Evolutionary conservation across 2,797 vertebrate species (phyloP).

Genomic region (Semotilus atromaculatus): DNA sequence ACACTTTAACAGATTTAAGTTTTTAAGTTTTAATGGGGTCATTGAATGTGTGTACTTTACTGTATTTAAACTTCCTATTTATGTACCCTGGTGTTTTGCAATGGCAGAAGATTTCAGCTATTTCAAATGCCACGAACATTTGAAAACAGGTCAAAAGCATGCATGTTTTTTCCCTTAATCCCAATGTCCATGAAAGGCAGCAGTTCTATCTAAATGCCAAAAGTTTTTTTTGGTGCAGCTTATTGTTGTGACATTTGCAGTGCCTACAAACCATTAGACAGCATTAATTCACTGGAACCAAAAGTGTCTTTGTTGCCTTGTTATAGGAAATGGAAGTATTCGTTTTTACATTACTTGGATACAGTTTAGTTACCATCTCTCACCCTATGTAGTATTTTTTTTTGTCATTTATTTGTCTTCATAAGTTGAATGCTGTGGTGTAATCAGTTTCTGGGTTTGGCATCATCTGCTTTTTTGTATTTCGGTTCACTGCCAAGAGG

Average conservation of each 20-base stretch:
- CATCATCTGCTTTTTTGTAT: constrained; percentile 16
- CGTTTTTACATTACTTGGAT: not conserved
- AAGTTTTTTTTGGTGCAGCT: not conserved
- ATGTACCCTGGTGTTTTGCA: constrained; percentile 4
- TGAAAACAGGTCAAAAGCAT: not conserved
- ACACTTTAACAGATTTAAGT: constrained; percentile 30
- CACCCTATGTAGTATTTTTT: not conserved
- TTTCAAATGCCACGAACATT: not conserved
- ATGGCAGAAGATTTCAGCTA: not conserved
- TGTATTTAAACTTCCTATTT: constrained; percentile 37
- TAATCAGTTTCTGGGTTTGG: constrained; percentile 21
- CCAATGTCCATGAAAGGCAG: not conserved
- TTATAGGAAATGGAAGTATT: not conserved
- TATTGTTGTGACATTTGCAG: not conserved
- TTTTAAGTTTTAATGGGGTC: constrained; percentile 14
- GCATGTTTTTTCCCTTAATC: not conserved
- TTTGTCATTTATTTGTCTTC: not conserved
- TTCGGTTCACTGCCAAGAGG: constrained; percentile 22
- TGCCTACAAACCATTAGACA: not conserved
- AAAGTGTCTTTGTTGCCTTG: not conserved
- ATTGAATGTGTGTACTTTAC: constrained; percentile 5
- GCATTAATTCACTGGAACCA: not conserved
- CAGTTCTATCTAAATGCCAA: not conserved
- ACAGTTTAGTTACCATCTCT: constrained; percentile 14
- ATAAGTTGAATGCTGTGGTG: not conserved